Percentiles rank a stretch among this genome's conserved stretches.
Conservation (phyloP, 2,888 invertebrate species). For the Drosophila paramelanica region DNA sequence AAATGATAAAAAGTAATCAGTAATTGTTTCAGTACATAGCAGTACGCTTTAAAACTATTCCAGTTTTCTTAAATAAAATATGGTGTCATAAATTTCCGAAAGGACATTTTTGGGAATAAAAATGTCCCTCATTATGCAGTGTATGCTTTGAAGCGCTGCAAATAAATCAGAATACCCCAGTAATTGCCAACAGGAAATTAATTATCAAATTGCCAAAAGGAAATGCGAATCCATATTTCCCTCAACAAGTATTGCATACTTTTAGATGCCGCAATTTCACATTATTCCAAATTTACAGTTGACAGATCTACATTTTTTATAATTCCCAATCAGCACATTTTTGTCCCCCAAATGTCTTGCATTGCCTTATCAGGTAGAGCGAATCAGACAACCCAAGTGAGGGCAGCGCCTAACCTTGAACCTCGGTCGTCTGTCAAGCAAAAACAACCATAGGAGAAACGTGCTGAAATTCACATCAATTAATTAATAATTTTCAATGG, state of each 20-base stretch:
- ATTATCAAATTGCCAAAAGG: background rate
- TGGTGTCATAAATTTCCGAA: background rate
- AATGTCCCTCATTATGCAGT: background rate
- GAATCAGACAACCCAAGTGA: conserved; percentile 17
- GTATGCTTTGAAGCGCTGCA: background rate
- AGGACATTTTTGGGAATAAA: background rate
- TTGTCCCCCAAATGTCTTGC: conserved; percentile 2
- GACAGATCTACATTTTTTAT: background rate
- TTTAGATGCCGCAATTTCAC: background rate
- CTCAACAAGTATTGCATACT: conserved; percentile 2
- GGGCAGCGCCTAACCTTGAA: conserved; percentile 35
- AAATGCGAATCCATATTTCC: background rate
- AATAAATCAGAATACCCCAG: background rate
- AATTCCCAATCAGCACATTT: conserved; percentile 10
- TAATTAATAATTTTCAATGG: conserved; percentile 18
- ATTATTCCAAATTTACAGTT: background rate
- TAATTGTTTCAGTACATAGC: too few species aligned
- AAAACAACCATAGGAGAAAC: conserved; percentile 22
- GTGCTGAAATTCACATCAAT: conserved; percentile 35
- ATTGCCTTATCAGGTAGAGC: conserved; percentile 28
- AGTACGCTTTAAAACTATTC: too few species aligned
- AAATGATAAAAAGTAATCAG: too few species aligned
- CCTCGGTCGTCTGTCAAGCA: conserved; percentile 4
- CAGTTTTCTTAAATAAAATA: too few species aligned
- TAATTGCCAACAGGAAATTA: background rate